Percentiles rank a stretch among this genome's conserved stretches.
Evolutionary conservation across 2,113 vertebrate species (phyloP).

Genomic region (Seriola aureovittata): DNA sequence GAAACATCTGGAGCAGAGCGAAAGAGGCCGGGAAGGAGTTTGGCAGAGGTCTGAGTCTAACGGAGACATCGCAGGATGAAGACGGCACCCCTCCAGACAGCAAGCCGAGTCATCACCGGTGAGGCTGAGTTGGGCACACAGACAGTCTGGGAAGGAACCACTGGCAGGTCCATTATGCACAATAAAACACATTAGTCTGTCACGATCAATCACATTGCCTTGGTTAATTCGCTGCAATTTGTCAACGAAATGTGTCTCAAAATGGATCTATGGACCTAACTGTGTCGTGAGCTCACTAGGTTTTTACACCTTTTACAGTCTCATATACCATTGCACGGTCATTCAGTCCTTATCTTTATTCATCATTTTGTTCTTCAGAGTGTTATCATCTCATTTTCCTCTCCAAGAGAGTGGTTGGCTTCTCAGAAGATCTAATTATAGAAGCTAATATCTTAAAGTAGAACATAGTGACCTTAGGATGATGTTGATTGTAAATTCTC

Average conservation of each 20-base stretch:
- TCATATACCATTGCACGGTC: no score
- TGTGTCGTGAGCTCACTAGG: background rate
- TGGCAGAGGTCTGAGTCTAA: background rate
- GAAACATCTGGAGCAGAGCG: slow-evolving; percentile 85
- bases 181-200: background rate
- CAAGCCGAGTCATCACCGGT: slow-evolving; percentile 11
- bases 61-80: background rate
- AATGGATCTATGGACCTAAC: background rate
- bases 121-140: background rate
- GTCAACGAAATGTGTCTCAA: background rate
- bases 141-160: background rate
- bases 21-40: slow-evolving; percentile 33
- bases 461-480: background rate
- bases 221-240: background rate
- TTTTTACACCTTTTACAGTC: no score
- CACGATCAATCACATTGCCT: background rate
- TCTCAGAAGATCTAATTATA: background rate
- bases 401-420: background rate
- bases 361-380: background rate
- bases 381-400: background rate
- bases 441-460: slow-evolving; percentile 2
- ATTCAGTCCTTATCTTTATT: background rate
- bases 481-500: background rate
- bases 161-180: background rate
- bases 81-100: background rate